Evolutionary conservation across 1,140 invertebrate species (phyloP), one percentile per base, ranked within the genome.

Genomic region (Panagrolaimus sp.): DNA sequence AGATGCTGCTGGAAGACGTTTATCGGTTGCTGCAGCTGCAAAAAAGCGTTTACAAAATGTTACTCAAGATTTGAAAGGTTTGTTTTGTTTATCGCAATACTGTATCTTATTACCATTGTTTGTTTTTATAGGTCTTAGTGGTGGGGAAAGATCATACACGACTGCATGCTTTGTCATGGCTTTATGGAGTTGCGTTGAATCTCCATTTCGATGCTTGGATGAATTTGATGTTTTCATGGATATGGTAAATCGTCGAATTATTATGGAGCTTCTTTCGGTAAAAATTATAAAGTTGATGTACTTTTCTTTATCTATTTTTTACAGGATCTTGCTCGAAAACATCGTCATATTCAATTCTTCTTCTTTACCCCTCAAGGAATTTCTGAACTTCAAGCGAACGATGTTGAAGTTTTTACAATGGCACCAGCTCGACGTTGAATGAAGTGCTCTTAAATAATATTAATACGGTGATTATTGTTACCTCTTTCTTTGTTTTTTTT

Each of bases 191-290:
- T 90, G 89, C 65, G 90, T 92, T 77, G 88, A 90, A 71, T 88
- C 91, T 69, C 95, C 95, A 0, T 96, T 98, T 84, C 90, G 92
- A 82, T 93, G 96, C 81, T 86, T 98, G 52, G 95, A 98, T 83
- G 95, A 98, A 86, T 97, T 97, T 84, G 95, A 98, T 84, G 94
- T 98, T 0, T 98, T 94, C 83, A 96, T 98, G 91, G 94, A 81
- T 63, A 75, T 73, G 70, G 47, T 79, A 58, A 80, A 75, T 48
- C 70, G 78, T 14, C 47, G 70, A 5, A 6, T 76, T 21, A 45
- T 70, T 43, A 75, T 75, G 73, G 73, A 75, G 45, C 65, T 76
- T 44, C 63, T 75, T 21, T 47, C 32, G 0, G 12, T 65, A 10
- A 65, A 65, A 38, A 8, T 26, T 65, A 28, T n/a, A 12, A 10